Percentiles rank a stretch among this genome's conserved stretches.
These are phyloP conservation scores for Gerosis bhagava DNA, from an alignment of 2,888 invertebrate genomes.

Conservation along the genomic window DNA sequence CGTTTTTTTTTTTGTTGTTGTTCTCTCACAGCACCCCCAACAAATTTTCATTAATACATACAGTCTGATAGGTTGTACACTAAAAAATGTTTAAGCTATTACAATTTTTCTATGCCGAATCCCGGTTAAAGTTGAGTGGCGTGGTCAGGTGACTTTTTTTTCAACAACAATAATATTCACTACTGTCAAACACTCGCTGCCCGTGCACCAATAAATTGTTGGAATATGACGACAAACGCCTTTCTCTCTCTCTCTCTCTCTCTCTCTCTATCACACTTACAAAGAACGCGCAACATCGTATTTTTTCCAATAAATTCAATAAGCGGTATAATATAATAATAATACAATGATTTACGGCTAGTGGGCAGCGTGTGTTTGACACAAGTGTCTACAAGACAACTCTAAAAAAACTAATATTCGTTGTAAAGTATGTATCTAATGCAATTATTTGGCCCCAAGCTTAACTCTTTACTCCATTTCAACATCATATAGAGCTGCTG, in stretches of 20 bases:
- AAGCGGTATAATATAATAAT: no score
- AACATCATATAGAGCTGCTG: no score
- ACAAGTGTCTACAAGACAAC: background rate
- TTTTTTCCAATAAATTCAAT: no score
- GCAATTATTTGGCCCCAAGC: slow-evolving; percentile 21
- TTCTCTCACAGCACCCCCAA: slow-evolving; percentile 15
- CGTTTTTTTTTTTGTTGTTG: no score
- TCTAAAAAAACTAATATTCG: background rate
- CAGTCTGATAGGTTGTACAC: slow-evolving; percentile 13
- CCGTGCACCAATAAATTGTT: background rate
- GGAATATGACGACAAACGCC: no score
- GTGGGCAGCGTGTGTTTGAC: no score
- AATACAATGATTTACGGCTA: no score
- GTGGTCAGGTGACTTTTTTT: slow-evolving; percentile 1
- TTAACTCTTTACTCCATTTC: no score
- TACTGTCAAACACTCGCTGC: no score
- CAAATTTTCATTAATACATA: slow-evolving; percentile 6
- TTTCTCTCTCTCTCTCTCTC: no score
- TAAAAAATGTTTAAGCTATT: slow-evolving; percentile 24
- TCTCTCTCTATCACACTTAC: no score
- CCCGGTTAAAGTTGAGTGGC: slow-evolving; percentile 9
- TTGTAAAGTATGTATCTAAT: slow-evolving; percentile 1
- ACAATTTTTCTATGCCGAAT: slow-evolving; percentile 20
- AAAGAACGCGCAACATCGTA: no score
- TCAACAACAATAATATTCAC: slow-evolving; percentile 11